Evolutionary conservation across 2,888 invertebrate species (phyloP).

Genomic region (Cremastinae sp.): DNA sequence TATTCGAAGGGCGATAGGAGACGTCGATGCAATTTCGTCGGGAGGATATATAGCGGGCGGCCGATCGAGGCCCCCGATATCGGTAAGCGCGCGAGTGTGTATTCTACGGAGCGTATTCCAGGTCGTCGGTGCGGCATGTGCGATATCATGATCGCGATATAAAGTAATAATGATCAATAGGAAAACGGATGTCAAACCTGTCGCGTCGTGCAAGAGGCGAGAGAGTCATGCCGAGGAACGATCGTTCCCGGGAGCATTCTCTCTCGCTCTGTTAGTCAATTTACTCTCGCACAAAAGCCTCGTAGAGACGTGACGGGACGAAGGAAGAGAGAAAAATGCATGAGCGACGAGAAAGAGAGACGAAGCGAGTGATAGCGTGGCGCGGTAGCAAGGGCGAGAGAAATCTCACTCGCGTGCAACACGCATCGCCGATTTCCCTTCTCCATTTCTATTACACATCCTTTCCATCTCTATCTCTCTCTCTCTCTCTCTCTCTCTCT

Average conservation of each 20-base stretch:
- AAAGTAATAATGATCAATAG: slow-evolving; percentile 61
- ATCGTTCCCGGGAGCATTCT: slow-evolving; percentile 6
- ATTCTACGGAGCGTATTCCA: slow-evolving; percentile 19
- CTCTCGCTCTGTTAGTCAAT: slow-evolving; percentile 19
- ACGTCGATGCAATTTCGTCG: slow-evolving; percentile 49
- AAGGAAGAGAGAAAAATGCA: neutral
- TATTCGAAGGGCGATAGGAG: slow-evolving; percentile 45
- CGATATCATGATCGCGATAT: slow-evolving; percentile 55
- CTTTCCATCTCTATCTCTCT: slow-evolving; percentile 17
- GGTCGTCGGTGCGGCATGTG: slow-evolving; percentile 26
- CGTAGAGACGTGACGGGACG: slow-evolving; percentile 8
- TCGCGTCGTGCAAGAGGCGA: slow-evolving; percentile 32
- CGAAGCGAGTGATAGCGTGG: slow-evolving; percentile 47
- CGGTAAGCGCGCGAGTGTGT: slow-evolving; percentile 10
- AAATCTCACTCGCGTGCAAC: slow-evolving; percentile 59
- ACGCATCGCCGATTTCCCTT: slow-evolving; percentile 59
- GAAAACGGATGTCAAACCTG: slow-evolving; percentile 58
- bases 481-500: slow-evolving; percentile 25
- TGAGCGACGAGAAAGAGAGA: neutral
- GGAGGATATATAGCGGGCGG: slow-evolving; percentile 5
- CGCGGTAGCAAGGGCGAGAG: slow-evolving; percentile 15
- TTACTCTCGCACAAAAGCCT: slow-evolving; percentile 33
- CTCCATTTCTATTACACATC: slow-evolving; percentile 28
- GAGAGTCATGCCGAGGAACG: neutral
- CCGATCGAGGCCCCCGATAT: slow-evolving; percentile 50